A percentile compares a stretch with the other conserved stretches of the same genome.
Conservation (phyloP, 2,888 invertebrate genomes). For the Trachelus tabidus region DNA sequence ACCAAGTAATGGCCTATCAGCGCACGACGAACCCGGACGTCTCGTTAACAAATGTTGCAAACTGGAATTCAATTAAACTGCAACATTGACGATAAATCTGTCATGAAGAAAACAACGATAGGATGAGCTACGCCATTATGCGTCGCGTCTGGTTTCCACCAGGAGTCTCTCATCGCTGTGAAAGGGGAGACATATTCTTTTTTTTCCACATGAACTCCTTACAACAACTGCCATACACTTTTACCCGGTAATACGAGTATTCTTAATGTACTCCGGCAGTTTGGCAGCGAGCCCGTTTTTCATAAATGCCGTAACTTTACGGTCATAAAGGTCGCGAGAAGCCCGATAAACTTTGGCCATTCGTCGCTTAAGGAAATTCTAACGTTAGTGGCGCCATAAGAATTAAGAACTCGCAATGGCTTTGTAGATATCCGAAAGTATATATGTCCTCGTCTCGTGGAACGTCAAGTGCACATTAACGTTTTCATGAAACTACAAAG, state of each 20-base stretch:
- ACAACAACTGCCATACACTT: background rate
- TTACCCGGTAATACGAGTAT: background rate
- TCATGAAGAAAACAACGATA: conserved; percentile 22
- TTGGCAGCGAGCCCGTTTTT: background rate
- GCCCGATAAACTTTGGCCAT: background rate
- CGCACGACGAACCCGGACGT: conserved; percentile 26
- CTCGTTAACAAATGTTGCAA: conserved; percentile 33
- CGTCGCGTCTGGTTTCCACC: background rate
- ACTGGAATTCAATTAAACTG: conserved; percentile 35
- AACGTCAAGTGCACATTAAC: background rate
- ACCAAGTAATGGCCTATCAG: conserved; percentile 31
- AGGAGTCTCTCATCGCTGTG: background rate
- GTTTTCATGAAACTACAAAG: background rate
- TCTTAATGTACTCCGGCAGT: background rate
- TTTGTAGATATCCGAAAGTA: background rate
- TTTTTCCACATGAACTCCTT: background rate
- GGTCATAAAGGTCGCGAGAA: background rate
- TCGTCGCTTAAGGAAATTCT: background rate
- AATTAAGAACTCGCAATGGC: background rate
- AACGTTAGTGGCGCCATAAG: background rate
- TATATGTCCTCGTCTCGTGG: background rate
- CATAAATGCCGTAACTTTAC: background rate
- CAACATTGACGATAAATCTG: conserved; percentile 44
- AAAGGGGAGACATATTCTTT: background rate
- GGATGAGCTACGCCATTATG: background rate